Percentiles rank a stretch among this genome's conserved stretches.
Evolutionary conservation across 2,888 invertebrate genomes (phyloP).

Genomic region (Didymodactylos carnosus): DNA sequence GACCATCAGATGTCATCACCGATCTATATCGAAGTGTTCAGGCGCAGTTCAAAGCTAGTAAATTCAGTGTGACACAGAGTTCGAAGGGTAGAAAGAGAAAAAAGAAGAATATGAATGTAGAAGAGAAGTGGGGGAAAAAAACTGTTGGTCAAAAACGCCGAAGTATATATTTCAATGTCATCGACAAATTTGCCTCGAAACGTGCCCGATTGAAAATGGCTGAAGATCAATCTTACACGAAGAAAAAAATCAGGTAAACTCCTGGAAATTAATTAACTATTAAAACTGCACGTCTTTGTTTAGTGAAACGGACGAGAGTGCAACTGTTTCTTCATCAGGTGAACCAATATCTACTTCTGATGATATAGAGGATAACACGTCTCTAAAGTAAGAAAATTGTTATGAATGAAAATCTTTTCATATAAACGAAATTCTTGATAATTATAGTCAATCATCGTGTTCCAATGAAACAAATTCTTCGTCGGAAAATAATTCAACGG

Average conservation of each 20-base stretch:
- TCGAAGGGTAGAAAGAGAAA: background rate
- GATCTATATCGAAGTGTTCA: background rate
- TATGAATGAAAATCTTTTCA: background rate
- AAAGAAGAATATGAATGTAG: background rate
- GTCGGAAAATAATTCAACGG: background rate
- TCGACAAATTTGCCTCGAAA: background rate
- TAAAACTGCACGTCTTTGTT: background rate
- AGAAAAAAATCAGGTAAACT: background rate
- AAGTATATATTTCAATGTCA: background rate
- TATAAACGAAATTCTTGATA: background rate
- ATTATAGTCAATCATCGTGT: background rate
- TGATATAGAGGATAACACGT: background rate
- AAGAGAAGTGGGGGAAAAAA: background rate
- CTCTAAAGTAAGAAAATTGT: background rate
- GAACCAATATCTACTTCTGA: background rate
- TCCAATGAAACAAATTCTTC: background rate
- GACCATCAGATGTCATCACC: background rate
- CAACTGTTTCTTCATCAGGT: background rate
- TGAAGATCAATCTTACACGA: background rate
- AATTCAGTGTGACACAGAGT: background rate
- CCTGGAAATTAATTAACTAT: background rate
- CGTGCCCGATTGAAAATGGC: background rate
- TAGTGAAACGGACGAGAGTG: background rate
- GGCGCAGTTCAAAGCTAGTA: background rate
- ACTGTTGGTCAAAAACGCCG: background rate